Evolutionary conservation across 2,888 invertebrate species (phyloP).

Genomic region (Caenorhabditis angaria): DNA sequence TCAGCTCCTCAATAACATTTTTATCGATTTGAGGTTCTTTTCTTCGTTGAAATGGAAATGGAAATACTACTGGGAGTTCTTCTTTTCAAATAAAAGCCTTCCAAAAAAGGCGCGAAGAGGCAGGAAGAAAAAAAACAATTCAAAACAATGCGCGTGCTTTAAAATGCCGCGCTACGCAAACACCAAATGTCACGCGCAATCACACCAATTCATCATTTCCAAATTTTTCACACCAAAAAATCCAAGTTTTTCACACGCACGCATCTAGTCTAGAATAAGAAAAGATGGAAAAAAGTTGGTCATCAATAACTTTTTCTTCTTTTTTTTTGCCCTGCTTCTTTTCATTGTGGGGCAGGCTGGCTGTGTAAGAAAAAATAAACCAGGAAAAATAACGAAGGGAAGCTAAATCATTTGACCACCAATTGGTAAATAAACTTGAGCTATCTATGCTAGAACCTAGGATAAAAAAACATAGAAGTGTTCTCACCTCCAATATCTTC

Average conservation of each 20-base stretch:
- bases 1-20: conserved; percentile 4
- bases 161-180: background rate
- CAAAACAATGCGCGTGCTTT: background rate
- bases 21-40: background rate
- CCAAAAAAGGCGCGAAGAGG: background rate
- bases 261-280: no score
- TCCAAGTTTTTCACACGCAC: background rate
- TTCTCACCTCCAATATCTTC: conserved; percentile 40
- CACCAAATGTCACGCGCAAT: background rate
- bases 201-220: background rate
- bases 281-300: background rate
- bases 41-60: background rate
- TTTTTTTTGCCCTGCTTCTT: background rate
- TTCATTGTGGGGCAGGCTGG: no score
- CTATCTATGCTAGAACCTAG: no score
- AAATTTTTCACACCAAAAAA: background rate
- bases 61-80: background rate
- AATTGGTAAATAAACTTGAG: background rate
- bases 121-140: background rate
- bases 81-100: background rate
- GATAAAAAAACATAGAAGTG: background rate
- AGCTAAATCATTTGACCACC: background rate
- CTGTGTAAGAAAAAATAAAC: conserved; percentile 2
- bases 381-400: background rate
- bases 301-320: background rate